phyloP scores from a whole-genome alignment of 2,888 invertebrate species.

The Eristalis pertinax region DNA sequence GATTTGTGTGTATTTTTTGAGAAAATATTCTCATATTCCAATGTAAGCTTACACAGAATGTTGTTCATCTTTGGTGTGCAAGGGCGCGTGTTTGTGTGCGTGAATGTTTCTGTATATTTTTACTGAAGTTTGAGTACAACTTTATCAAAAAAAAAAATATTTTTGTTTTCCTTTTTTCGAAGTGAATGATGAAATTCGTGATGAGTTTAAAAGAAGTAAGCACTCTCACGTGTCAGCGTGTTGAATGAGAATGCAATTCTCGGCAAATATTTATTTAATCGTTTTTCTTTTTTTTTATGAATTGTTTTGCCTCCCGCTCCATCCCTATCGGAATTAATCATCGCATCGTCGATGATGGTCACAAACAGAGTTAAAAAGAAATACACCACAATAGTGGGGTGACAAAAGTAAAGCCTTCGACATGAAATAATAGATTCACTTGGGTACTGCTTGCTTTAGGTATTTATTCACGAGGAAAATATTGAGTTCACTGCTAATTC shows the following conservation, averaged over 20 bases:
- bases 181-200: conserved; percentile 24
- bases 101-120: neutral
- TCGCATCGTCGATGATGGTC: neutral
- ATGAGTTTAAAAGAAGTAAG: conserved; percentile 15
- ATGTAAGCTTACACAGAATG: conserved; percentile 34
- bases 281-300: neutral
- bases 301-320: too few relatives aligned
- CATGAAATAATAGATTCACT: neutral
- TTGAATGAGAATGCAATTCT: neutral
- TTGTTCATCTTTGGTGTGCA: neutral
- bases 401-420: neutral
- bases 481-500: conserved; percentile 14
- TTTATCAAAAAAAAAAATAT: neutral
- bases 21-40: neutral
- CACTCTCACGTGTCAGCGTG: neutral
- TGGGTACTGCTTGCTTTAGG: conserved; percentile 3
- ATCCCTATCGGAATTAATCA: too few relatives aligned
- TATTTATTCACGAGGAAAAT: conserved; percentile 8
- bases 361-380: neutral
- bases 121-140: neutral
- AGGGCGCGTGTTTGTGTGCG: neutral
- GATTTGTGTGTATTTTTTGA: conserved; percentile 14
- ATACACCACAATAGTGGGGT: too few relatives aligned
- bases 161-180: neutral
- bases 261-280: conserved; percentile 4